phyloP scores from a whole-genome alignment of 2,797 vertebrate species.

The Enteromius fasciolatus region DNA sequence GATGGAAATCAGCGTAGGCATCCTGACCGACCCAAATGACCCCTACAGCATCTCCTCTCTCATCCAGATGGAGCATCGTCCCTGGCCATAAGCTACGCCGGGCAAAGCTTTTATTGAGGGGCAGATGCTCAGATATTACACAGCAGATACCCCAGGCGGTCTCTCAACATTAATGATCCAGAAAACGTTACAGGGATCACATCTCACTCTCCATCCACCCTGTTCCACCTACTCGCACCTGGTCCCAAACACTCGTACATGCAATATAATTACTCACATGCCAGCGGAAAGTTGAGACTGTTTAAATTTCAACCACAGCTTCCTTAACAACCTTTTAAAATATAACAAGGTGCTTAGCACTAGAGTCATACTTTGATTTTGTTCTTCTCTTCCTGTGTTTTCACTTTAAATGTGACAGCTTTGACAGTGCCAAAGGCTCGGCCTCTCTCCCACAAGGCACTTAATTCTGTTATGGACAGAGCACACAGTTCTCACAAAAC shows the following conservation, averaged over 20 bases:
- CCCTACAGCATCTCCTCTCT: conserved; percentile 26
- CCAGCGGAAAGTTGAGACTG: not conserved
- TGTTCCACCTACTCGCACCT: conserved; percentile 27
- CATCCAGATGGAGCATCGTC: conserved; percentile 70
- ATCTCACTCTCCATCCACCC: conserved; percentile 44
- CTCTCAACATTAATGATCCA: conserved; percentile 64
- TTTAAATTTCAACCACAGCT: conserved; percentile 18
- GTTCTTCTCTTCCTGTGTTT: conserved; percentile 28
- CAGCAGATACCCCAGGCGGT: conserved; percentile 58
- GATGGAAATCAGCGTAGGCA: conserved; percentile 66
- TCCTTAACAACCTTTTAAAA: conserved; percentile 48
- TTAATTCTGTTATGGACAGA: conserved; percentile 7
- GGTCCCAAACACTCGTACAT: conserved; percentile 9
- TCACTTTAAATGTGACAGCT: conserved; percentile 39
- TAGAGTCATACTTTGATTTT: conserved; percentile 41
- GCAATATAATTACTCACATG: conserved; percentile 1
- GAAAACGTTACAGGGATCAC: conserved; percentile 59
- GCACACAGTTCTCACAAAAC: not conserved
- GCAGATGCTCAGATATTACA: conserved; percentile 64
- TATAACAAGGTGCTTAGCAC: conserved; percentile 21
- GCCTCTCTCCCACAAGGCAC: conserved; percentile 21
- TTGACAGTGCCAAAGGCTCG: conserved; percentile 11
- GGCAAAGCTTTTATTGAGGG: conserved; percentile 63
- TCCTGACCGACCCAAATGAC: conserved; percentile 31
- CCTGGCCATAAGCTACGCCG: conserved; percentile 63